Conservation (phyloP, 2,113 vertebrate species). For the Smithornis capensis region DNA sequence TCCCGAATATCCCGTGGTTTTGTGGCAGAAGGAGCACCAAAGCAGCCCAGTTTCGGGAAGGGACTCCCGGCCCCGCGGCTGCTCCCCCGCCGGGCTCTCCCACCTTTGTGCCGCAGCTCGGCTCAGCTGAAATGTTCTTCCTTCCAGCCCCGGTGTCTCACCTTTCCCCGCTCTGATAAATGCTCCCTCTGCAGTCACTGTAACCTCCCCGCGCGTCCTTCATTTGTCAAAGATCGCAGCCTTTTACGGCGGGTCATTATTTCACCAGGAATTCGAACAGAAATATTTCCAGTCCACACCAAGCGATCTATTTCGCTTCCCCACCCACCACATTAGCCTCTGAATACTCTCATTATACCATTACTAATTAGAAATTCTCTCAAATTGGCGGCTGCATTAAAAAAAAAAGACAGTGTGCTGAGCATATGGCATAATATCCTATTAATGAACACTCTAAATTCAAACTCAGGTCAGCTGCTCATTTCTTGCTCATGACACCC, state of each 20-base stretch:
- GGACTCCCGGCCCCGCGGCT: neutral
- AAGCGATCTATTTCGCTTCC: slow-evolving; percentile 78
- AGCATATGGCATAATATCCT: slow-evolving; percentile 99
- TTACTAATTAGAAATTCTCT: slow-evolving; percentile 99
- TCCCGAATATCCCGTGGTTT: neutral
- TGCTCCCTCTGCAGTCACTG: slow-evolving; percentile 29
- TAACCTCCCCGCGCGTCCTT: slow-evolving; percentile 53
- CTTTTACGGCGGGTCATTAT: slow-evolving; percentile 65
- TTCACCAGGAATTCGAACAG: slow-evolving; percentile 53
- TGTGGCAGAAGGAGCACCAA: neutral
- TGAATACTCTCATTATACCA: slow-evolving; percentile 97
- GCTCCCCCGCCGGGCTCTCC: neutral
- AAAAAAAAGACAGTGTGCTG: slow-evolving; percentile 90
- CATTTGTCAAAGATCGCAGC: slow-evolving; percentile 66
- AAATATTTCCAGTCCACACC: slow-evolving; percentile 75
- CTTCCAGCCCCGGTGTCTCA: neutral
- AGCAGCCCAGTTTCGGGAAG: accelerated
- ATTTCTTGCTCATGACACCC: slow-evolving; percentile 90
- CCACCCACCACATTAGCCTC: slow-evolving; percentile 89
- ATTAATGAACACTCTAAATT: slow-evolving; percentile 99
- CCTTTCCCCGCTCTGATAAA: slow-evolving; percentile 11
- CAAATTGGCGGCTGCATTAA: slow-evolving; percentile 96
- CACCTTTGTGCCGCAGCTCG: neutral
- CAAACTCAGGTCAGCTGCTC: slow-evolving; percentile 99
- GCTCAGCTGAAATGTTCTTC: neutral